Evolutionary conservation across 2,888 invertebrate species (phyloP).

Genomic region (Hipparchia semele): DNA sequence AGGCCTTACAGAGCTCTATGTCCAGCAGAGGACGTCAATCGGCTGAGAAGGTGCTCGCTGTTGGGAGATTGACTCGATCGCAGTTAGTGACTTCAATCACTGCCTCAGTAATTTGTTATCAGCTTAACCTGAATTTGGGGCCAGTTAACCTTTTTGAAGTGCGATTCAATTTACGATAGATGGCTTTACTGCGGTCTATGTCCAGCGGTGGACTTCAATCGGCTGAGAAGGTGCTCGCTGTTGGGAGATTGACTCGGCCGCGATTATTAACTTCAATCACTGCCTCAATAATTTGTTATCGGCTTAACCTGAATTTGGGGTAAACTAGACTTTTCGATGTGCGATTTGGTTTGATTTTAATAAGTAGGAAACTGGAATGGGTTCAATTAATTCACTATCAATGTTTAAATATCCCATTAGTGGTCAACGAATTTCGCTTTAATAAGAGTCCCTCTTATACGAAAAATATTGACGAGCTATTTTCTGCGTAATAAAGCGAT

Average conservation of each 20-base stretch:
- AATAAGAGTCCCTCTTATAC: no score
- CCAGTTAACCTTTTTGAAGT: neutral
- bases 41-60: neutral
- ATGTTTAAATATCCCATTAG: neutral
- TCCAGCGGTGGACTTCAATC: no score
- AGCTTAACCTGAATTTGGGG: neutral
- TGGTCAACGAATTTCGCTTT: neutral
- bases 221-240: slow-evolving; percentile 1
- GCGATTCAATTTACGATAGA: neutral
- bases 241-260: slow-evolving; percentile 10
- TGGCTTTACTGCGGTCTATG: no score
- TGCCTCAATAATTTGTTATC: slow-evolving; percentile 10
- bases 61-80: slow-evolving; percentile 9
- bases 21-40: no score
- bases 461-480: no score
- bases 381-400: no score
- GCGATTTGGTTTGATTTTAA: no score
- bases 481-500: no score
- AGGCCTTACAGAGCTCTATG: no score
- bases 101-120: slow-evolving; percentile 12
- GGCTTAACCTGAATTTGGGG: neutral
- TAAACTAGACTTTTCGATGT: neutral
- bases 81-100: slow-evolving; percentile 9
- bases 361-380: no score
- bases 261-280: slow-evolving; percentile 6